Evolutionary conservation across 2,888 invertebrate genomes (phyloP), one percentile per base, ranked within the genome.

Genomic region (Noctua fimbriata): DNA sequence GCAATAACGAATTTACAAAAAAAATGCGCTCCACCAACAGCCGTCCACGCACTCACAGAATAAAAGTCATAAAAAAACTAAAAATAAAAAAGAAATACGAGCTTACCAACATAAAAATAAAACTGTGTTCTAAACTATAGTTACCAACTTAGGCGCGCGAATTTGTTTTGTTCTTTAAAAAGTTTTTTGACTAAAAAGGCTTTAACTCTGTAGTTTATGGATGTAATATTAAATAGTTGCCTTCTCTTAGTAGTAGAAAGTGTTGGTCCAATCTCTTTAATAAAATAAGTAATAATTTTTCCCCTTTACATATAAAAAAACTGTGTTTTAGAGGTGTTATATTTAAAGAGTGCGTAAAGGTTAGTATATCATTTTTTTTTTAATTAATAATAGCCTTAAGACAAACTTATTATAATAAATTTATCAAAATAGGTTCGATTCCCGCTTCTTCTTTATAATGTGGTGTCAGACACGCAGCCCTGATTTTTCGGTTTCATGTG

Each of bases 11-110:
- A 86, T 78, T 87, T 58, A 79, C 77, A 80, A 87, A 91, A 92
- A 94, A 92, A 90, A 95, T 95, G 95, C 93, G 88, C 90, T 93
- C 95, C 94, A 93, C 93, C 94, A 90, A 87, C 84, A 89, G 86
- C 95, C 95, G 95, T 95, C 95, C 95, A 92, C 90, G 89, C 78
- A 83, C 89, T 73, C 91, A 89, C 74, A 89, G 85, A 88, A 88
- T 89, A 82, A 92, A 90, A 87, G 91, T 90, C 78, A 90, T 91
- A 90, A 94, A 93, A 90, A 93, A 92, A 86, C 85, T 93, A 90
- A 94, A 93, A 92, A 94, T 94, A 86, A 94, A 94, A 92, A 95
- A 95, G 93, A 95, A 95, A 94, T 92, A 90, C 92, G 96, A 95
- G 95, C 95, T 95, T 95, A 95, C 90, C 88, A 88, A 91, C 91